phyloP scores from a whole-genome alignment of 2,888 invertebrate genomes.

The Apantesis nais region DNA sequence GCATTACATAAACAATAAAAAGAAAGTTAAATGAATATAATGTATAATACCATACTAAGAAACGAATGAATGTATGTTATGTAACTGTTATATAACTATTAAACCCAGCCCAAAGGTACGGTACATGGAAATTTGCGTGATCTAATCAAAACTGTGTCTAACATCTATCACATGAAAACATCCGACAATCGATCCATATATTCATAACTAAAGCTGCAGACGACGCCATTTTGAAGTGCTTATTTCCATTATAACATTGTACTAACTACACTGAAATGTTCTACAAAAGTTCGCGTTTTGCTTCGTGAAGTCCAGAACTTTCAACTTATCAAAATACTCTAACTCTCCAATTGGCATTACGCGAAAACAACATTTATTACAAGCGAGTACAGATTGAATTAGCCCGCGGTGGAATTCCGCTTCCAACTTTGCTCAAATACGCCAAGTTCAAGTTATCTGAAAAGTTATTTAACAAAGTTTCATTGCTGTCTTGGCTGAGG shows the following conservation, averaged over 20 bases:
- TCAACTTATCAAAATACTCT: slow-evolving; percentile 72
- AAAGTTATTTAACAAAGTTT: slow-evolving; percentile 87
- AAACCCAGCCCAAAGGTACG: background rate
- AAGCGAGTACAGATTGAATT: slow-evolving; percentile 84
- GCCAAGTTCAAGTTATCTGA: slow-evolving; percentile 85
- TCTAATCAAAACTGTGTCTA: slow-evolving; percentile 54
- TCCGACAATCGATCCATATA: slow-evolving; percentile 70
- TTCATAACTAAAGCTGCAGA: slow-evolving; percentile 75
- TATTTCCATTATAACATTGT: slow-evolving; percentile 86
- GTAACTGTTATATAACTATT: too few species aligned
- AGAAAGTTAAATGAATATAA: too few species aligned
- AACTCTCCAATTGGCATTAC: slow-evolving; percentile 81
- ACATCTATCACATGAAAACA: slow-evolving; percentile 63
- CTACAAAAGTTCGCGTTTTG: slow-evolving; percentile 86
- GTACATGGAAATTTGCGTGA: slow-evolving; percentile 15
- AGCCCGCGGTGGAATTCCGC: slow-evolving; percentile 79
- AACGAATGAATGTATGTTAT: too few species aligned
- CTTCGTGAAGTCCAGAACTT: slow-evolving; percentile 85
- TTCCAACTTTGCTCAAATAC: slow-evolving; percentile 84
- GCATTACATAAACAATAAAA: slow-evolving; percentile 11
- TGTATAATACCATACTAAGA: too few species aligned
- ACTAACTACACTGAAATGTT: slow-evolving; percentile 86
- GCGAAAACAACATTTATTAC: slow-evolving; percentile 85
- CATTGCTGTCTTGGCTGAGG: slow-evolving; percentile 81
- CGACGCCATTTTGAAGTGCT: slow-evolving; percentile 85